Evolutionary conservation across 2,888 invertebrate species (phyloP), one percentile per base, ranked within the genome.

Genomic region (Mimachlamys varia): DNA sequence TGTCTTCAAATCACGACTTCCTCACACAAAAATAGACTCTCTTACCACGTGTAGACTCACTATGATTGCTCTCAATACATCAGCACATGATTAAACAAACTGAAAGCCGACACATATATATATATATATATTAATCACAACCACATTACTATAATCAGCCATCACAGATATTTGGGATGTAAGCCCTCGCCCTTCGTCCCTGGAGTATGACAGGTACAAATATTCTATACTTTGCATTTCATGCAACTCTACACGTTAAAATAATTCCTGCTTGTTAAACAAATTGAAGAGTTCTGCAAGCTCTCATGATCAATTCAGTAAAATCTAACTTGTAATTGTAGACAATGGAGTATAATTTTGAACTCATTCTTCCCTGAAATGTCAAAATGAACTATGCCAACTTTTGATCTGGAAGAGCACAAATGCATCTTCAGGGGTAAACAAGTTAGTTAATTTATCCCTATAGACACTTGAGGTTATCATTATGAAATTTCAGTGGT

Each of bases 151-250:
- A 58, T 53, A 53, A 53, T 10, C 76, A 33, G 33, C 76, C 76
- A 76, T 76, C 76, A 76, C 76, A 76, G 76, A 76, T 76, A 76
- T 76, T 76, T 76, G 76, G 76, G 12, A 7, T 76, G 19, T 76
- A 76, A 76, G 76, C 76, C 76, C 76, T 76, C 33, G 33, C 27
- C 19, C 33, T 33, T 33, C 7, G 17, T 33, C 22, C 27, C 33
- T 76, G 4, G 76, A 76, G 76, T 76, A 76, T 76, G 33, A 76
- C 33, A 76, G 76, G 58, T 58, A 58, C 27, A 53, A 5, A 17
- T 17, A 5, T 2, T 53, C 5, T 76, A 33, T 76, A 76, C 62
- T 15, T 33, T 58, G 76, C 76, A 76, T 76, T 76, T 76, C 27
- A 76, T 76, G 76, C 76, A 76, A 76, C 33, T 76, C 27, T 76